Evolutionary conservation across 2,113 vertebrate species (phyloP), one percentile per base, ranked within the genome.

Genomic region (Tapirus terrestris): DNA sequence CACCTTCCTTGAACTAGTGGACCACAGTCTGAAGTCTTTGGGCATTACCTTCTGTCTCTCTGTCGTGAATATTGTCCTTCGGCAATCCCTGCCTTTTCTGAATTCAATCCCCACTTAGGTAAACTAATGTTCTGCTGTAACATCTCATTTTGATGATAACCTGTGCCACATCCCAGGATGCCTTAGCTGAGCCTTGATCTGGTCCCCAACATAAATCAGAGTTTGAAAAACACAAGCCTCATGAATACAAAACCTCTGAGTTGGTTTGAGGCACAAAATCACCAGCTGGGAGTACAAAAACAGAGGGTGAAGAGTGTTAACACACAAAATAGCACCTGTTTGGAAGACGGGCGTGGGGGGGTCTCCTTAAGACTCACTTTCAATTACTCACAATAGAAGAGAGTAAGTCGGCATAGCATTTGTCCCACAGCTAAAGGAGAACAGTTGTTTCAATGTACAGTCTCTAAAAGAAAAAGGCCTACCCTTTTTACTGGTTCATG

Each of bases 321-420:
- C 68, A 94, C 10, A 63, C 11, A 84, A 94, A 94, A 67, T 23
- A 72, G 6, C 53, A 87, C 58, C 80, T 88, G 29, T 75, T 90
- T 80, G 29, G 31, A 96, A 95, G 65, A 79, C 31, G 82, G 51
- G 33, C 36, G 48, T 8, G 4, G 14, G 12, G 17, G 6, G 0
- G 60, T 84, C 20, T 45, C 56, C 73, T 92, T 75, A 92, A 87
- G 43, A 60, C 25, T 89, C 9, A 12, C 23, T 60, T 67, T 89
- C 89, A 86, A 92, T 90, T 90, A 95, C 33, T 85, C 31, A 29
- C 18, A 82, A 68, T 14, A 82, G 56, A 92, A 77, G 61, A 87
- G 13, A 80, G 60, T 70, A 95, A 68, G n/a, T 39, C 36, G 31
- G 1, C 27, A 3, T 73, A 33, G 25, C 33, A 82, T 80, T 90